phyloP scores from a whole-genome alignment of 2,113 vertebrate species.

The Equus przewalskii region DNA sequence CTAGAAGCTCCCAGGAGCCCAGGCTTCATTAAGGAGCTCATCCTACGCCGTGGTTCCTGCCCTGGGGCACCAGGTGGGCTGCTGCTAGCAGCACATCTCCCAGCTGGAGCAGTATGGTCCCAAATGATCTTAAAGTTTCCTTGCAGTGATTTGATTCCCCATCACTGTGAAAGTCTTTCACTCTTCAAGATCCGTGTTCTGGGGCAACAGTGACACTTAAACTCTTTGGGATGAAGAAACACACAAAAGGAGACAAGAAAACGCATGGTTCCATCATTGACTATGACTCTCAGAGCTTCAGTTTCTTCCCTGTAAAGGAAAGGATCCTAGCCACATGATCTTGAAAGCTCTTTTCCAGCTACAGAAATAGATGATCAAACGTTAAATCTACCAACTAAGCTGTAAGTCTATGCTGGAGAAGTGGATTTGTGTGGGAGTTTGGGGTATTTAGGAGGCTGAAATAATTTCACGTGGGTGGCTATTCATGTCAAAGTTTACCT shows the following conservation, averaged over 20 bases:
- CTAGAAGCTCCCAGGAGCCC: not conserved
- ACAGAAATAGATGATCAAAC: not conserved
- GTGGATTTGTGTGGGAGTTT: not conserved
- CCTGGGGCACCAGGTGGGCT: not conserved
- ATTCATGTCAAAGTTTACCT: not conserved
- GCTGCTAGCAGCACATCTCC: not conserved
- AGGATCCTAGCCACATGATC: not conserved
- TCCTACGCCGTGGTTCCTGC: too few relatives aligned
- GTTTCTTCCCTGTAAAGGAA: not conserved
- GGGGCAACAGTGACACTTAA: not conserved
- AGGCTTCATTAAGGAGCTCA: fast-evolving
- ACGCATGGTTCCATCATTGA: not conserved
- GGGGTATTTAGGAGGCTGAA: not conserved
- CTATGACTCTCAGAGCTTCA: not conserved
- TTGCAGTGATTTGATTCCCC: not conserved
- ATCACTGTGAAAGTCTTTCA: not conserved
- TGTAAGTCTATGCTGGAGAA: not conserved
- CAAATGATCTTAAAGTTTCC: not conserved
- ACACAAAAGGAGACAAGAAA: not conserved
- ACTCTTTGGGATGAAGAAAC: not conserved
- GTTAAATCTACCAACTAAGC: not conserved
- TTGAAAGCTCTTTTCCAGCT: not conserved
- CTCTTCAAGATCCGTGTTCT: not conserved
- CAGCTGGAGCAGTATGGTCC: not conserved
- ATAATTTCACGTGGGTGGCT: not conserved